Evolutionary conservation across 2,888 invertebrate species (phyloP), one percentile per base, ranked within the genome.

Genomic region (Platynereis dumerilii): DNA sequence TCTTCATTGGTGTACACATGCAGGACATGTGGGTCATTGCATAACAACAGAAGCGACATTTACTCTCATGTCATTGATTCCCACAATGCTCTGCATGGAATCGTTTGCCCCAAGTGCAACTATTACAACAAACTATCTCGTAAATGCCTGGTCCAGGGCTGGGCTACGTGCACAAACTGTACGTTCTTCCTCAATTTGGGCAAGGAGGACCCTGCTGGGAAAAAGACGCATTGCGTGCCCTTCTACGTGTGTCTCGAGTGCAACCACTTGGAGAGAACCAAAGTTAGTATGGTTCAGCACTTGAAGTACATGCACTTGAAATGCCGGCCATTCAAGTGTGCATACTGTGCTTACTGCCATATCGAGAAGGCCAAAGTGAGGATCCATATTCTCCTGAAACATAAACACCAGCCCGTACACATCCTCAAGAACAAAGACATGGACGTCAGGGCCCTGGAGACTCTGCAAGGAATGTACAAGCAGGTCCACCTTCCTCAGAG

Each of bases 31-130:
- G 3, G 5, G 7, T 22, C 17, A 12, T 3, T 10, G n/a, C 3
- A 5, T 5, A n/a, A 48, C 22, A 5, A n/a, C 22, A 22, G 22
- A 22, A 22, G 22, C n/a, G n/a, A 10, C n/a, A 48, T 48, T 3
- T 48, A 22, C 20, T 5, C 3, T n/a, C 48, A 48, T 48, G 48
- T 48, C 20, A 48, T 7, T 20, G 7, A 5, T 7, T 5, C 3
- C 3, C 48, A 48, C 22, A 42, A 42, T 42, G 7, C 5, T 7
- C n/a, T 22, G n/a, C 20, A 7, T 20, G 48, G 48, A 7, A 22
- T 48, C 48, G n/a, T 20, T n/a, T 48, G 48, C 48, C 48, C 48
- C 7, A 48, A 48, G 48, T 48, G 48, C 48, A 48, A 20, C 3
- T 48, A 10, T 20, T 48, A 48, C 48, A n/a, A 22, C n/a, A 5